Evolutionary conservation across 2,888 invertebrate species (phyloP), one percentile per base, ranked within the genome.

Genomic region (Leptopterna dolabrata): DNA sequence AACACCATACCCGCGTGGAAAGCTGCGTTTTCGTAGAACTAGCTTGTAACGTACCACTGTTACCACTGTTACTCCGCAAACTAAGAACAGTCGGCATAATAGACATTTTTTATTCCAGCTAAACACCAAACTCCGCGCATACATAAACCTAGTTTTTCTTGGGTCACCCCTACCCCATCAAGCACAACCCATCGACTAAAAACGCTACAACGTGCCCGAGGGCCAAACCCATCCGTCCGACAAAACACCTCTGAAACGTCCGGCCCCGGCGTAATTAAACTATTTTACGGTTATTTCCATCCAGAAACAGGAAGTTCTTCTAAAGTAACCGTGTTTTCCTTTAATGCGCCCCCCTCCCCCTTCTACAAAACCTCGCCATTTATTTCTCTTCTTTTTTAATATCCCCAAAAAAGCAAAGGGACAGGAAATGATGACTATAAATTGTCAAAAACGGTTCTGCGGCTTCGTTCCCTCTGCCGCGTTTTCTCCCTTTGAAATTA

Each of bases 381-480:
- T 30, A 30, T n/a, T 47, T 80, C 43, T 81, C 55, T 16, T 24
- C 24, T 27, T 78, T 45, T 45, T 78, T 78, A 78, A 78, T 78
- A 43, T 24, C 27, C 78, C 41, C 55, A 30, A 81, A 55, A 63
- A 55, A 29, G 27, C 27, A 24, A 55, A 51, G 55, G 51, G 30
- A 36, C 81, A 81, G 85, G 85, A 85, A 85, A 85, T 85, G 73
- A 85, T 47, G 76, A 73, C 47, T 47, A 76, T 85, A 85, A 85
- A 85, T 85, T 85, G 76, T 73, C 45, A 85, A 73, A 63, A 63
- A 43, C 27, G 47, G 63, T 45, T 70, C 41, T 11, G 29, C 11
- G 9, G 43, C 63, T 24, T 80, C 47, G 13, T 80, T 51, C 45
- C 80, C 47, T 19, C 30, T 76, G 24, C 83, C n/a, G 19, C 3